Percentiles rank a stretch among this genome's conserved stretches.
Conservation (phyloP, 2,113 vertebrate species). For the Perca fluviatilis region DNA sequence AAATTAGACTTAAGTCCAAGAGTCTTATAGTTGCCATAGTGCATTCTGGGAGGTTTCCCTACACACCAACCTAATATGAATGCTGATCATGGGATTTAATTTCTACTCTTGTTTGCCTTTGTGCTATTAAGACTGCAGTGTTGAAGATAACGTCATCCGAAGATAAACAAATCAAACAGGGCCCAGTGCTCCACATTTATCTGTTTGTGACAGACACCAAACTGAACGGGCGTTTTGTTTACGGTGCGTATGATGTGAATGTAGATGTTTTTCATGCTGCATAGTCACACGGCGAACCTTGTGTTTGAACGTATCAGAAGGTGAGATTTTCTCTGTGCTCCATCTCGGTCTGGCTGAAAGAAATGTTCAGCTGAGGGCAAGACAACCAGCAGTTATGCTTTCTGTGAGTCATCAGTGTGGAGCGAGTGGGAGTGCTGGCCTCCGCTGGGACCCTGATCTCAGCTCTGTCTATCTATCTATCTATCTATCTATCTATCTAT, state of each 20-base stretch:
- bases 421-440: slow-evolving; percentile 64
- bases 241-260: slow-evolving; percentile 3
- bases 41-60: slow-evolving; percentile 7
- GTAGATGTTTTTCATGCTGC: slow-evolving; percentile 18
- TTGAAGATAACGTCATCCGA: not conserved
- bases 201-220: not conserved
- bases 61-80: not conserved
- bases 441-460: slow-evolving; percentile 68
- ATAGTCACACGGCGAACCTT: slow-evolving; percentile 9
- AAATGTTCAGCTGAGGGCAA: not conserved
- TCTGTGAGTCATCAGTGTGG: slow-evolving; percentile 68
- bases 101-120: not conserved
- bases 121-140: not conserved
- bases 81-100: not conserved
- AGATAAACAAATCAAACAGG: not conserved
- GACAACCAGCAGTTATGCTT: slow-evolving; percentile 40
- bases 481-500: too few species aligned
- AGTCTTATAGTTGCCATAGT: not conserved
- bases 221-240: not conserved
- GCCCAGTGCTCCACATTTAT: not conserved
- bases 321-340: slow-evolving; percentile 16
- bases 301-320: slow-evolving; percentile 36
- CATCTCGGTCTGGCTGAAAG: not conserved
- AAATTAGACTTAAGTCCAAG: too few species aligned
- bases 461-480: slow-evolving; percentile 49